Evolutionary conservation across 1,140 invertebrate genomes (phyloP).

Genomic region (Papilio polyxenes): DNA sequence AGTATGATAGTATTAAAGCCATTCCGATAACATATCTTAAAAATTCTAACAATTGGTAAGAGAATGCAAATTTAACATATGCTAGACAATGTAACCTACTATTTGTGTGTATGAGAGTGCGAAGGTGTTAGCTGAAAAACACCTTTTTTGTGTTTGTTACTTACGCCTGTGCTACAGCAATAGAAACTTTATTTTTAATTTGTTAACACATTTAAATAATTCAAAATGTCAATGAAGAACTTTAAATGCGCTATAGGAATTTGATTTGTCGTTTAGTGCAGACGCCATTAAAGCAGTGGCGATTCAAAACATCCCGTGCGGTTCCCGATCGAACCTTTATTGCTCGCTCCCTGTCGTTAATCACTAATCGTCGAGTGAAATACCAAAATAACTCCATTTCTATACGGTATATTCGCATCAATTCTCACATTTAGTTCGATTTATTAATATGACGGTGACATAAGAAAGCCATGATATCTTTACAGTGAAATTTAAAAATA

Average conservation of each 20-base stretch:
- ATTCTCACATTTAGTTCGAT: not conserved
- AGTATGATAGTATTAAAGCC: too few species aligned
- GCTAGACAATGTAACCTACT: too few species aligned
- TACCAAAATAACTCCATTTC: constrained; percentile 73
- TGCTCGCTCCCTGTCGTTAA: constrained; percentile 67
- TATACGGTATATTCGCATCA: constrained; percentile 21
- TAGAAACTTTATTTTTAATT: not conserved
- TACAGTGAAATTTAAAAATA: not conserved
- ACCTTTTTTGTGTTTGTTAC: too few species aligned
- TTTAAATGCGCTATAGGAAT: constrained; percentile 56
- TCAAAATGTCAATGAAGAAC: constrained; percentile 7
- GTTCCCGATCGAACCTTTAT: constrained; percentile 67
- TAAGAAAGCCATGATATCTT: not conserved
- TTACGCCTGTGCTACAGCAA: not conserved
- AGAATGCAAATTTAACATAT: too few species aligned
- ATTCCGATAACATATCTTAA: too few species aligned
- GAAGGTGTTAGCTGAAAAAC: too few species aligned
- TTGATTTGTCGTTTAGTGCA: constrained; percentile 75
- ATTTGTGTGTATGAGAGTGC: too few species aligned
- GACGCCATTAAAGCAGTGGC: constrained; percentile 68
- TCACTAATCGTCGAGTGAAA: constrained; percentile 74
- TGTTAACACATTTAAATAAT: constrained; percentile 23
- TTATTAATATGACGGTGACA: not conserved
- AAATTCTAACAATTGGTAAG: too few species aligned
- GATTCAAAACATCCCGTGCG: constrained; percentile 78